Base-by-base conservation (phyloP, 2,888 invertebrate genomes). In the Lochmaea crataegi region DNA sequence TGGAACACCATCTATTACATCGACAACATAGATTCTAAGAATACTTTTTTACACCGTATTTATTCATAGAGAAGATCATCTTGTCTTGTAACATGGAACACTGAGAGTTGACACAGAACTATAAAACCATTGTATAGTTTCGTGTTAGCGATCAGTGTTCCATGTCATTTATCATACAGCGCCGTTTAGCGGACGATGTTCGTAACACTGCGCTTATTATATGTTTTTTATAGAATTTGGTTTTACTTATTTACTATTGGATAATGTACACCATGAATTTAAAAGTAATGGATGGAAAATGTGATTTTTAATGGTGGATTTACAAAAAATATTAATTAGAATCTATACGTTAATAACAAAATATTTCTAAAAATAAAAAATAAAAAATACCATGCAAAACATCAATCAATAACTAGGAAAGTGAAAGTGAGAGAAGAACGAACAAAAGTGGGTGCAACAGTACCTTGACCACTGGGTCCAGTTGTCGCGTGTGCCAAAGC, bases 391-490 rank as follows among this genome's bases (percentile, higher is more conserved):
- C 78, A 76, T 80, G 75, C 76, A 75, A 63, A 72, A 73, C 75
- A 73, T 68, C 74, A 73, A 74, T 65, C 69, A 77, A 76, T 71
- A 75, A 75, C 76, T 75, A 78, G 73, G 77, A 75, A 71, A 76
- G 76, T 75, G 76, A 79, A 69, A 77, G 77, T 74, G 75, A 77
- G 69, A 78, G 75, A 78, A 76, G 63, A 65, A 67, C 65, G 72
- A 85, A 86, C 82, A 84, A 85, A 88, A 88, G 87, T 89, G 89
- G 90, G 91, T 91, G 91, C 91, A 91, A 90, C 90, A 90, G 89
- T 92, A 90, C 90, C 89, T 90, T 89, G 89, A 89, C 88, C 89
- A 85, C 82, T 84, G 85, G 88, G 84, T 84, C 85, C 86, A 83
- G 84, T 85, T 82, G 86, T 84, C 88, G 91, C 91, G 90, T 91